Conservation (phyloP, 1,140 invertebrate species). For the Drosophila kikkawai region DNA sequence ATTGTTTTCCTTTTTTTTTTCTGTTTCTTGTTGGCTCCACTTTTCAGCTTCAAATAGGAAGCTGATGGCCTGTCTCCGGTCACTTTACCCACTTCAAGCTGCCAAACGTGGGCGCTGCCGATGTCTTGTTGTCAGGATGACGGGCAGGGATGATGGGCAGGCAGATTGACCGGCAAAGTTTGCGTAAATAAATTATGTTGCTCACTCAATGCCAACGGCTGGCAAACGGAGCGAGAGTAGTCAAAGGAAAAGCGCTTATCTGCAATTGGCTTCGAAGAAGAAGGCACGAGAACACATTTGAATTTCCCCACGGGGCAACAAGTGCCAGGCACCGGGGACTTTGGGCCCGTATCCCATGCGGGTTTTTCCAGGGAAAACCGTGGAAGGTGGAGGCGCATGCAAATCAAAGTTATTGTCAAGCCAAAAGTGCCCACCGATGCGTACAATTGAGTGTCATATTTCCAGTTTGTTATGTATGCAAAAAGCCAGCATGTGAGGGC, state of each 20-base stretch:
- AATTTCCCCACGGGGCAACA: constrained; percentile 75
- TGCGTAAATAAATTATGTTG: constrained; percentile 64
- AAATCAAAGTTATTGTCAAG: constrained; percentile 82
- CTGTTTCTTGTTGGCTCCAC: constrained; percentile 5
- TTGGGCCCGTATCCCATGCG: constrained; percentile 39
- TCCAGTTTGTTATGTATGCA: constrained; percentile 72
- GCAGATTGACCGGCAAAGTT: constrained; percentile 57
- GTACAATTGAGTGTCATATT: constrained; percentile 83
- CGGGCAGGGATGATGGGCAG: constrained; percentile 36
- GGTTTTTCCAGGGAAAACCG: constrained; percentile 17
- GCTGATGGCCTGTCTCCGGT: constrained; percentile 36
- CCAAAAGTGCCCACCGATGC: constrained; percentile 76
- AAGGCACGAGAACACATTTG: constrained; percentile 68
- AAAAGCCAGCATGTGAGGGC: constrained; percentile 53
- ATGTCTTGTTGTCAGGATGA: constrained; percentile 49
- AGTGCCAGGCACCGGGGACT: constrained; percentile 46
- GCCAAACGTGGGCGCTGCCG: constrained; percentile 29
- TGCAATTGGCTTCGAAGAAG: constrained; percentile 74
- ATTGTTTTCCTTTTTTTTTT: constrained; percentile 58
- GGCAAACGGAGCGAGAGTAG: constrained; percentile 55
- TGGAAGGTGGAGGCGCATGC: constrained; percentile 36
- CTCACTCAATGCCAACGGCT: constrained; percentile 59
- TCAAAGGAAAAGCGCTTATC: constrained; percentile 77
- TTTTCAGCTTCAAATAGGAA: constrained; percentile 34
- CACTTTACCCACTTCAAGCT: constrained; percentile 67